Percentiles rank a stretch among this genome's conserved stretches.
These are phyloP conservation scores for Bombus terrestris DNA, from an alignment of 1,140 invertebrate species.

Conservation along the genomic window DNA sequence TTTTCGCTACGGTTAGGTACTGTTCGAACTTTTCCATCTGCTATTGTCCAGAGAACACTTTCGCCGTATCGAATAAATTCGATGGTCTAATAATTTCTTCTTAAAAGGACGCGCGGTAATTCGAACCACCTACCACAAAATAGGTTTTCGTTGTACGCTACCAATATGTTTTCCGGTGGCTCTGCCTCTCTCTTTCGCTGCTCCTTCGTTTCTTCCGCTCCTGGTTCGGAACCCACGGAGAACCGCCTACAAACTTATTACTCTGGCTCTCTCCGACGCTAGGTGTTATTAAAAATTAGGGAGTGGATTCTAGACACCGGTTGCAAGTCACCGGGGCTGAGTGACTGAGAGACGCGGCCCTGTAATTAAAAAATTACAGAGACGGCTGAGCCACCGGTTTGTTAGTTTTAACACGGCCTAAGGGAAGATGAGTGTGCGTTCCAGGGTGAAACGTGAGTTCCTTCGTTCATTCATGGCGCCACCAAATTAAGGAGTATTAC, in stretches of 20 bases:
- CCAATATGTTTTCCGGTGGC: conserved; percentile 40
- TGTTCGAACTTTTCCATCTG: background rate
- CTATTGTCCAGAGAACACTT: background rate
- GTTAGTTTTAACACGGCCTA: conserved; percentile 36
- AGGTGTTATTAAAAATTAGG: conserved; percentile 79
- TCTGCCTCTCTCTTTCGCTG: background rate
- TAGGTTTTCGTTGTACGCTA: background rate
- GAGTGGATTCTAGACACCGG: conserved; percentile 56
- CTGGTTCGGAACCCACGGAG: conserved; percentile 21
- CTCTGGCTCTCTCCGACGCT: conserved; percentile 33
- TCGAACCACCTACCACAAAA: background rate
- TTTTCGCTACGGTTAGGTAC: no score
- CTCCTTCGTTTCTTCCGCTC: conserved; percentile 43
- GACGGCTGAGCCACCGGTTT: conserved; percentile 51
- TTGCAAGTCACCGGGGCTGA: conserved; percentile 73
- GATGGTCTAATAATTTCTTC: background rate
- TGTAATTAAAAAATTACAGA: conserved; percentile 80
- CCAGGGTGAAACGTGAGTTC: conserved; percentile 51
- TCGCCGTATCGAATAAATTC: background rate
- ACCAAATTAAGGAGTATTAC: conserved; percentile 55
- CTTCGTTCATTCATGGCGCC: conserved; percentile 68
- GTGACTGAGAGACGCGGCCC: conserved; percentile 67
- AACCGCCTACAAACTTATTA: conserved; percentile 61
- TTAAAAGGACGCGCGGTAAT: background rate
- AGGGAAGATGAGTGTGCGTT: conserved; percentile 34